Conservation (phyloP, 92 coral and sea anemone species). For the Bergia sp. region DNA sequence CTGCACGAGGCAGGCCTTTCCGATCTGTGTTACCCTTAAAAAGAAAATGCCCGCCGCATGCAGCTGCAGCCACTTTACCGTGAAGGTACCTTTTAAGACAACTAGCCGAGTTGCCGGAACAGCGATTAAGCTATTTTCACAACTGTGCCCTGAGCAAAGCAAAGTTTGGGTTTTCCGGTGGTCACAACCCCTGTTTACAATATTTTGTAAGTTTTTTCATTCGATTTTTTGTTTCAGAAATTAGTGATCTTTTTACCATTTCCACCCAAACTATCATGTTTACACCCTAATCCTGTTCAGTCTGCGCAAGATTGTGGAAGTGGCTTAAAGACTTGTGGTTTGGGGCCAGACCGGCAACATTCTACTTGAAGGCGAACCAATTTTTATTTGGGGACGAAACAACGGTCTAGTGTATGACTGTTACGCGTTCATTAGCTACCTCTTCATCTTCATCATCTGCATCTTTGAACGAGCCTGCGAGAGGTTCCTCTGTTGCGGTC, state of each 20-base stretch:
- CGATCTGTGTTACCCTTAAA: background rate
- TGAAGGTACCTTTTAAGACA: too few relatives aligned
- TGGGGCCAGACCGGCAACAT: too few relatives aligned
- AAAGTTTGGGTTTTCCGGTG: too few relatives aligned
- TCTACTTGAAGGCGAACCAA: background rate
- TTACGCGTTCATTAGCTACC: constrained; percentile 33
- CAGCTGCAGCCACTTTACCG: background rate
- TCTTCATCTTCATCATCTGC: constrained; percentile 50
- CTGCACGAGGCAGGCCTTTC: background rate
- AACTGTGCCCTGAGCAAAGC: too few relatives aligned
- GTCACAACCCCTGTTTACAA: too few relatives aligned
- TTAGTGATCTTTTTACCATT: too few relatives aligned
- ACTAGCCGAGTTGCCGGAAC: background rate
- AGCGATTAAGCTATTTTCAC: too few relatives aligned
- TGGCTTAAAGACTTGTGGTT: too few relatives aligned
- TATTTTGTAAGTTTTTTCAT: too few relatives aligned
- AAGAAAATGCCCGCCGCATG: background rate
- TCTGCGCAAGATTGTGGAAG: background rate
- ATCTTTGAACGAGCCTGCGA: constrained; percentile 58
- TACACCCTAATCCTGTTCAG: too few relatives aligned
- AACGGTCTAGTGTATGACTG: constrained; percentile 5
- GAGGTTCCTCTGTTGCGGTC: constrained; percentile 68
- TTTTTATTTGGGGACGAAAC: background rate
- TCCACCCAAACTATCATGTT: too few relatives aligned
- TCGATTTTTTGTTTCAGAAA: too few relatives aligned